phyloP scores from a whole-genome alignment of 1,140 invertebrate species.

The Drosophila virilis region DNA sequence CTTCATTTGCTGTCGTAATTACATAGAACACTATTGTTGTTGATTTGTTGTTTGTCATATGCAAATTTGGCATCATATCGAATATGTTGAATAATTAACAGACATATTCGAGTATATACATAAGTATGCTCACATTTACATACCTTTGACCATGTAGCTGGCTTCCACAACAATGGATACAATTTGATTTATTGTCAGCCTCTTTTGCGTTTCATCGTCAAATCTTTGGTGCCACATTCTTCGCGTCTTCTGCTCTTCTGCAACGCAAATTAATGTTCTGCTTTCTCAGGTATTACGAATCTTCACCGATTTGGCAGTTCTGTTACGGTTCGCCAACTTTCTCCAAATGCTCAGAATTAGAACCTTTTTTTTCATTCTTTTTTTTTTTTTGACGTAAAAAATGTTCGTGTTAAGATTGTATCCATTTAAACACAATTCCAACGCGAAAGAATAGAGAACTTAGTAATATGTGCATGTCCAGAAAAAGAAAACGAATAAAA shows the following conservation, averaged over 20 bases:
- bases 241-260: conserved; percentile 16
- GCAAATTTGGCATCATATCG: conserved; percentile 59
- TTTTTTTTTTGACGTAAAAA: conserved; percentile 1
- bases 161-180: conserved; percentile 48
- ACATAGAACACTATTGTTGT: conserved; percentile 48
- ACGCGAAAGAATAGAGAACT: neutral
- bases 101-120: conserved; percentile 35
- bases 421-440: neutral
- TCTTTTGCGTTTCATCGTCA: conserved; percentile 44
- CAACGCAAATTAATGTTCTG: conserved; percentile 29
- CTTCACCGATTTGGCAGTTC: conserved; percentile 7
- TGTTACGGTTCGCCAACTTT: conserved; percentile 45
- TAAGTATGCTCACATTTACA: conserved; percentile 63
- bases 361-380: conserved; percentile 13
- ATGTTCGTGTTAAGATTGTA: neutral
- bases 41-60: conserved; percentile 58
- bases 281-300: conserved; percentile 48
- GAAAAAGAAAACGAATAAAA: conserved; percentile 1
- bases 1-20: conserved; percentile 57
- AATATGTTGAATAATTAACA: conserved; percentile 66
- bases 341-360: conserved; percentile 28
- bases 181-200: conserved; percentile 68
- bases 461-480: neutral
- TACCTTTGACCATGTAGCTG: conserved; percentile 23
- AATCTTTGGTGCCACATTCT: conserved; percentile 4